Conservation (phyloP, 2,888 invertebrate species). For the Mythimna pallens region DNA sequence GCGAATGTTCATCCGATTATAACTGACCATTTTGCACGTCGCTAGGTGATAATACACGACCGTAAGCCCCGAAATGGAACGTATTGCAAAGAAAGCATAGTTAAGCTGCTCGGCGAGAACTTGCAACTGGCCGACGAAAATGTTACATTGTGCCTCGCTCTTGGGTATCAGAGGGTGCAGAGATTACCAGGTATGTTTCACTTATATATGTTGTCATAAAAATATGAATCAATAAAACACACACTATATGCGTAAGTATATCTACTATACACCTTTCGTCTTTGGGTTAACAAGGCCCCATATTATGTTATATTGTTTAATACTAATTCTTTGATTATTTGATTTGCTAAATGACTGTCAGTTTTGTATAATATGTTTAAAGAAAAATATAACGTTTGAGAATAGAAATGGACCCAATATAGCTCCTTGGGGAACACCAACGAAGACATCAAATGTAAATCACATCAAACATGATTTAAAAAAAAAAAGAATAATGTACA, state of each 20-base stretch:
- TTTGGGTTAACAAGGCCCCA: too few species aligned
- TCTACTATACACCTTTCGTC: background rate
- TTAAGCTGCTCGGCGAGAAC: slow-evolving; percentile 87
- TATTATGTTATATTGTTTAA: background rate
- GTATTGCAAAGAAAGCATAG: slow-evolving; percentile 87
- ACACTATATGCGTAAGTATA: background rate
- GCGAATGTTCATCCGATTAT: slow-evolving; percentile 46
- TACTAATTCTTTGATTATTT: background rate
- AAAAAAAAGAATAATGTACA: background rate
- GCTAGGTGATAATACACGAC: slow-evolving; percentile 87
- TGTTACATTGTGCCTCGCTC: slow-evolving; percentile 86
- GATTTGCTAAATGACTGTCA: background rate
- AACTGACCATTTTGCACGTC: slow-evolving; percentile 53
- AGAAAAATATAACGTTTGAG: background rate
- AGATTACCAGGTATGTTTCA: slow-evolving; percentile 81
- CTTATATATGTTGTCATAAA: background rate
- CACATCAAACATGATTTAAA: background rate
- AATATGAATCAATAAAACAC: background rate
- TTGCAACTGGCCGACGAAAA: slow-evolving; percentile 87
- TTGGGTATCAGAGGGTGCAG: slow-evolving; percentile 88
- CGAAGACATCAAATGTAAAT: background rate
- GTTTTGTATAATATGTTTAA: background rate
- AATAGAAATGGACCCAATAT: slow-evolving; percentile 22
- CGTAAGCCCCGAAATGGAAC: slow-evolving; percentile 88
- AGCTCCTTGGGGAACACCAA: slow-evolving; percentile 13